These are phyloP conservation scores for Eretmocerus hayati DNA, from an alignment of 2,888 invertebrate genomes.

Conservation along the genomic window DNA sequence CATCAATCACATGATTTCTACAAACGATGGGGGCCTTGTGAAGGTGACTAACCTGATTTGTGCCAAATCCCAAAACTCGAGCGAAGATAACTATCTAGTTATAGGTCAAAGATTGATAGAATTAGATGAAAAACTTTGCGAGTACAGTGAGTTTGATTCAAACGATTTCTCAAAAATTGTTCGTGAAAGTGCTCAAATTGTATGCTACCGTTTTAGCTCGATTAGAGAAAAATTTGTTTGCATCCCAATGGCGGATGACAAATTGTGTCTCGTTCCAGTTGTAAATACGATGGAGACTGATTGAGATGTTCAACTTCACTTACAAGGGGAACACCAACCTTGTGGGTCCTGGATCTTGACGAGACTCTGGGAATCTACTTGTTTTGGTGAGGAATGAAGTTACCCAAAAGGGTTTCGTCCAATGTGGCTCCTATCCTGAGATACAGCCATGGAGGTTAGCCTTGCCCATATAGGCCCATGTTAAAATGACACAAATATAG, in stretches of 20 bases:
- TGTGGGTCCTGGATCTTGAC: too few species aligned
- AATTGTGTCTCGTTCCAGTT: neutral
- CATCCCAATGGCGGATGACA: neutral
- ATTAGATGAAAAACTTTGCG: neutral
- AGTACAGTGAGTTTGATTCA: neutral
- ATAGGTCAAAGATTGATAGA: neutral
- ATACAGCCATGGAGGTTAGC: too few species aligned
- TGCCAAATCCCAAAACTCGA: neutral
- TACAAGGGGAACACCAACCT: too few species aligned
- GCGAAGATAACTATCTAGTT: neutral
- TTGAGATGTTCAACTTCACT: too few species aligned
- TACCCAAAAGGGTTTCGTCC: too few species aligned
- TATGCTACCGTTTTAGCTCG: neutral
- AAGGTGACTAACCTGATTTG: neutral
- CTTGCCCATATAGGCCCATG: too few species aligned
- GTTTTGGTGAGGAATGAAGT: too few species aligned
- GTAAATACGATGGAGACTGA: conserved; percentile 1
- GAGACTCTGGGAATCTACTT: too few species aligned
- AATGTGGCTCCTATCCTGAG: too few species aligned
- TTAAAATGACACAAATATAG: too few species aligned
- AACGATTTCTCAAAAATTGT: neutral
- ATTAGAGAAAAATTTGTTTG: neutral
- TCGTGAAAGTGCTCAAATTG: neutral
- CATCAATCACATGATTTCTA: neutral
- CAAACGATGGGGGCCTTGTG: neutral